Percentiles rank a stretch among this genome's conserved stretches.
phyloP scores from a whole-genome alignment of 2,113 vertebrate species.

The Lepus americanus region DNA sequence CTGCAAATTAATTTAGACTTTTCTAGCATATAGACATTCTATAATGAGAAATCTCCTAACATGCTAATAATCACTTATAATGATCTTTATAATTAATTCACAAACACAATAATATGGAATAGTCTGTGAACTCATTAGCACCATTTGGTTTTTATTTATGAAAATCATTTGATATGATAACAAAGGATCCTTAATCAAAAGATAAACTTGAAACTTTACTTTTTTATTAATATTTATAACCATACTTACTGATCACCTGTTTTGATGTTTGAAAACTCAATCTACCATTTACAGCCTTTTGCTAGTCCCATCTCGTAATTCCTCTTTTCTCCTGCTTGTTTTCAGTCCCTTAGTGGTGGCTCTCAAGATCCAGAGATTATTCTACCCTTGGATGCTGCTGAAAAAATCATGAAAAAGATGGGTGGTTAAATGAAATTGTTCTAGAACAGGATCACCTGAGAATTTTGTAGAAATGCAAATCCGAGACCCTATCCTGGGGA shows the following conservation, averaged over 20 bases:
- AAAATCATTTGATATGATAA: slow-evolving; percentile 31
- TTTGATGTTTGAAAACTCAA: neutral
- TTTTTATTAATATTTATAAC: neutral
- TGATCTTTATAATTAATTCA: slow-evolving; percentile 39
- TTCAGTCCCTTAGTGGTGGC: neutral
- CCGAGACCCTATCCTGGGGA: neutral
- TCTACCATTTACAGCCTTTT: neutral
- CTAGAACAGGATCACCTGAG: neutral
- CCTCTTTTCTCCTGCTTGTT: neutral
- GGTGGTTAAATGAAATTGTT: neutral
- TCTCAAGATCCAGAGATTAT: neutral
- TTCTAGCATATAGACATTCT: neutral
- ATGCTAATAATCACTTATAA: neutral
- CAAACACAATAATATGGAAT: neutral
- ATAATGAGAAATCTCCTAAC: slow-evolving; percentile 3
- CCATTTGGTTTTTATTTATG: slow-evolving; percentile 51
- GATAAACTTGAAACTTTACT: neutral
- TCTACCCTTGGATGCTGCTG: neutral
- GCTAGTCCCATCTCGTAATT: neutral
- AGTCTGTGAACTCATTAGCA: neutral
- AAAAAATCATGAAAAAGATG: neutral
- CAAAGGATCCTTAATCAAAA: slow-evolving; percentile 2
- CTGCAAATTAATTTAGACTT: slow-evolving; percentile 2
- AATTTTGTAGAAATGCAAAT: slow-evolving; percentile 5
- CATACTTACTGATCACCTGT: neutral